Conservation (phyloP, 2,888 invertebrate genomes). For the Furcula furcula region DNA sequence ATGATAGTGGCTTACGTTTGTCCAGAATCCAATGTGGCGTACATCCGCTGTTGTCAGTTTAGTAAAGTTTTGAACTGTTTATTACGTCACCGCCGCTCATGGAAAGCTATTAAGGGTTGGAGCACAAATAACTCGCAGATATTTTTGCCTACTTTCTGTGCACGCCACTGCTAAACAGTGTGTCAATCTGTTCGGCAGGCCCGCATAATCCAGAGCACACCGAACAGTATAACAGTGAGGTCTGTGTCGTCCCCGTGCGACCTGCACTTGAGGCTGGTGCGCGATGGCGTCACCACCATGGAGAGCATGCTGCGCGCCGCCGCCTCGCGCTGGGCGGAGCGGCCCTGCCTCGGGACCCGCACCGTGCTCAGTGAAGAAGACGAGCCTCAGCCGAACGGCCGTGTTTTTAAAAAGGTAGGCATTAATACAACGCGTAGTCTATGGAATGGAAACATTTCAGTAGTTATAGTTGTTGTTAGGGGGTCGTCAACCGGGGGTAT, state of each 20-base stretch:
- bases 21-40: too few species aligned
- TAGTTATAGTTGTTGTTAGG: too few species aligned
- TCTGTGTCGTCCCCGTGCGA: constrained; percentile 86
- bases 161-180: too few species aligned
- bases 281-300: constrained; percentile 90
- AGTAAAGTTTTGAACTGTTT: too few species aligned
- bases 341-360: constrained; percentile 93
- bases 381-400: constrained; percentile 96
- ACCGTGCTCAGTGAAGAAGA: constrained; percentile 96
- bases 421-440: background rate
- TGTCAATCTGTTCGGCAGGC: constrained; percentile 79
- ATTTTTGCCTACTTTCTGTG: too few species aligned
- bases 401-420: constrained; percentile 95
- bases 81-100: too few species aligned
- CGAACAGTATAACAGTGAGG: constrained; percentile 87
- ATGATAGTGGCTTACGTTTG: too few species aligned
- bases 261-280: constrained; percentile 87
- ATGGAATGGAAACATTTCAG: too few species aligned
- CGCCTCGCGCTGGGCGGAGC: constrained; percentile 86
- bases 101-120: too few species aligned
- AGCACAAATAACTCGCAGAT: too few species aligned
- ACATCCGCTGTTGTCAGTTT: too few species aligned
- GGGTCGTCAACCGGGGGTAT: too few species aligned
- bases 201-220: constrained; percentile 84
- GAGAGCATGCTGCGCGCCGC: constrained; percentile 92